Percentiles rank a stretch among this genome's conserved stretches.
Conservation (phyloP, 2,888 invertebrate genomes). For the Conistra vaccinii region DNA sequence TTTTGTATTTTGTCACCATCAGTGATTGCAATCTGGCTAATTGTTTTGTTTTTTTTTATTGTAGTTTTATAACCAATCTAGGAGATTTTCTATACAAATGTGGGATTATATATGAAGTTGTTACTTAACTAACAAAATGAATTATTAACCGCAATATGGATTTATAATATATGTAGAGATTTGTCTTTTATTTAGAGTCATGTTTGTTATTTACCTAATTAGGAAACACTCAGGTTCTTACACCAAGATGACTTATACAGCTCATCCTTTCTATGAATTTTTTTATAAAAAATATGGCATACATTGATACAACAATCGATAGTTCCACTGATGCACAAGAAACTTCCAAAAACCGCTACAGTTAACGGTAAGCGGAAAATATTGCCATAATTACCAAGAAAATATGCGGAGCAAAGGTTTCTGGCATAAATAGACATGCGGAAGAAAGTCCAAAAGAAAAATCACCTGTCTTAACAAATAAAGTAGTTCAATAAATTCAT, state of each 20-base stretch:
- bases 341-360: conserved; percentile 14
- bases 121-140: too few species aligned
- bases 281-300: neutral
- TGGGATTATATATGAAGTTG: neutral
- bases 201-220: neutral
- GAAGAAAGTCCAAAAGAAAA: conserved; percentile 14
- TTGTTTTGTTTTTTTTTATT: conserved; percentile 26
- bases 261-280: neutral
- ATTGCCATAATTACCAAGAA: conserved; percentile 4
- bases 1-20: conserved; percentile 55
- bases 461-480: conserved; percentile 1
- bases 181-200: neutral
- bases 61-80: neutral
- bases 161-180: neutral
- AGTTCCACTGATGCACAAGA: conserved; percentile 11
- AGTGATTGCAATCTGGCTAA: conserved; percentile 38
- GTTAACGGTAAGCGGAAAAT: neutral
- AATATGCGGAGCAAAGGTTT: conserved; percentile 22
- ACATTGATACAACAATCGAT: conserved; percentile 1
- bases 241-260: neutral
- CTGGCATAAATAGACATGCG: neutral
- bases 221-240: neutral
- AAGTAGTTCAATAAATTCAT: conserved; percentile 8
- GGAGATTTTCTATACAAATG: neutral
- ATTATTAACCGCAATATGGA: neutral